Evolutionary conservation across 2,797 vertebrate species (phyloP).

Genomic region (Alcedo atthis): DNA sequence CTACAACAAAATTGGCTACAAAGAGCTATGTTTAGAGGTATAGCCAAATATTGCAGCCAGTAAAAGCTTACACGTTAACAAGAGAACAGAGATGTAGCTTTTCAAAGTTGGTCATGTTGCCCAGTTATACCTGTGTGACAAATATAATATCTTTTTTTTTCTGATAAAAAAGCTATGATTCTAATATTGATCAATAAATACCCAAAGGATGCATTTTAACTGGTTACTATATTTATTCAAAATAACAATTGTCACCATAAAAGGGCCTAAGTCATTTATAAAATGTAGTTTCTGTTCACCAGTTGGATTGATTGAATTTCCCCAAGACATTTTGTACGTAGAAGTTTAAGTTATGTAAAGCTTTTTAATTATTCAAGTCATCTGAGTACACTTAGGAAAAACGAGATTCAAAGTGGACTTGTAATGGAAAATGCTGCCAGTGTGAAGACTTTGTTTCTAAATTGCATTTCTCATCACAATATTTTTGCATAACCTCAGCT

Average conservation of each 20-base stretch:
- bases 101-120: background rate
- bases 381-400: background rate
- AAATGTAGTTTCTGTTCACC: background rate
- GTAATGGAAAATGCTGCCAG: background rate
- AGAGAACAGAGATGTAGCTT: background rate
- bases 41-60: background rate
- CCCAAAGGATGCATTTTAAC: background rate
- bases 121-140: background rate
- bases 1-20: background rate
- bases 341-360: background rate
- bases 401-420: background rate
- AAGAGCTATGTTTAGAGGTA: background rate
- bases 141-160: background rate
- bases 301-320: background rate
- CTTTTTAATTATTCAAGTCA: constrained; percentile 35
- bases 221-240: background rate
- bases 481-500: background rate
- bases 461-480: constrained; percentile 14
- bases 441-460: background rate
- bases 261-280: background rate
- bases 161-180: background rate
- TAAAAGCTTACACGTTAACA: background rate
- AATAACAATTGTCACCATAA: background rate
- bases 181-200: background rate
- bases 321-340: rapidly evolving